Base-by-base conservation (phyloP, 2,113 vertebrate species). In the Otis tarda region DNA sequence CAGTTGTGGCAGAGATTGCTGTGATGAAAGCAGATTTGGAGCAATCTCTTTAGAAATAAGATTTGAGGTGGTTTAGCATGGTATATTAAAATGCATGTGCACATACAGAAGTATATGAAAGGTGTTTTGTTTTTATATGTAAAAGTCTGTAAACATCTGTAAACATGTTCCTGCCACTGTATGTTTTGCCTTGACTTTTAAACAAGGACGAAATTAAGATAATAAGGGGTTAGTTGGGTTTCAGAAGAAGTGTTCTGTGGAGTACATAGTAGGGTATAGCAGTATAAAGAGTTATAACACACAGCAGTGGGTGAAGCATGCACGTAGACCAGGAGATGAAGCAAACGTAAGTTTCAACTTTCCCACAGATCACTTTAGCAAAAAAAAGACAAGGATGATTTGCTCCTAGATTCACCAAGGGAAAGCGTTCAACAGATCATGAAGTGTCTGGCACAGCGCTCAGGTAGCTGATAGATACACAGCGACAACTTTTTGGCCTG, bases 381-480 rank as follows among this genome's bases (percentile, higher is more conserved):
- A 52, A 94, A 83, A 43, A 15, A 50, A 28, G 21, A 74, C 2
- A 2, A 56, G 0, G 3, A 64, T 15, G 10, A 79, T 78, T 88
- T 90, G 8, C 37, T 65, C n/a, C 25, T 52, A 18, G 18, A 31
- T 67, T 65, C 15, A 31, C 11, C 18, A 55, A 10, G 23, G 8
- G n/a, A 53, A 57, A 52, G 22, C 4, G 9, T 12, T 35, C 25
- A 31, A 33, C 53, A 53, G 57, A 39, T 50, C 47, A 43, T 33
- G 25, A 59, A 69, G 30, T 22, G 9, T 28, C 60, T 18, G 55
- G 39, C 35, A 25, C 16, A 14, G 31, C 45, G 63, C 39, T 87
- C 0, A 0, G 16, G 16, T 27, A 65, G 24, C 14, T 50, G 25
- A 27, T 5, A 71, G 49, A 82, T 7, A 13, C 57, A 41, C 27